Conservation (phyloP, 2,888 invertebrate genomes). For the Automeris io region DNA sequence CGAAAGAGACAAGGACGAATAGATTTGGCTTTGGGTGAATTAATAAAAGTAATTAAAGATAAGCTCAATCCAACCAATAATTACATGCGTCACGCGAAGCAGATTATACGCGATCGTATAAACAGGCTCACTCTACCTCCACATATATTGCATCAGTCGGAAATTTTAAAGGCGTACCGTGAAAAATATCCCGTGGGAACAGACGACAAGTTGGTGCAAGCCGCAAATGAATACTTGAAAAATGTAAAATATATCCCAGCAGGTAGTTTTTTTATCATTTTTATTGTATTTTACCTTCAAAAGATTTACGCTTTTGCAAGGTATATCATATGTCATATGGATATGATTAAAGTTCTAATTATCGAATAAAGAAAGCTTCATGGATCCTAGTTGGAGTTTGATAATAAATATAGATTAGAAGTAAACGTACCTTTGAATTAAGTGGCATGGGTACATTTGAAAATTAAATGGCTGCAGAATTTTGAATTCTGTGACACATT, state of each 20-base stretch:
- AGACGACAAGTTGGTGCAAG: constrained; percentile 38
- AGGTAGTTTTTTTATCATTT: constrained; percentile 15
- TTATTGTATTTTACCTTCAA: background rate
- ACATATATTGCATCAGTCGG: constrained; percentile 26
- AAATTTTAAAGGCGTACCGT: constrained; percentile 40
- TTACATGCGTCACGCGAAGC: constrained; percentile 26
- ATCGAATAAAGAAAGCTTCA: no score
- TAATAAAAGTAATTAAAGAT: background rate
- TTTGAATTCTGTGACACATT: no score
- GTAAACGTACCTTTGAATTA: background rate
- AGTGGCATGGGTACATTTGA: background rate
- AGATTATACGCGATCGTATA: constrained; percentile 47
- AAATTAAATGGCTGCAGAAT: background rate
- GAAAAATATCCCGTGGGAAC: constrained; percentile 31
- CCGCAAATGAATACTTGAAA: background rate
- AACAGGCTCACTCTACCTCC: constrained; percentile 41
- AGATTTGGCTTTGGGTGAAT: background rate
- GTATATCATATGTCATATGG: background rate
- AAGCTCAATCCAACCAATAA: background rate
- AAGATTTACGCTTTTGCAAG: background rate
- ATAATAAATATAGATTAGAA: background rate
- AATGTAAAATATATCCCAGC: constrained; percentile 5
- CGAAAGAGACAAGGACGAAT: background rate
- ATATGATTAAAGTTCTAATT: background rate
- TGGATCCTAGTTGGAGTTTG: background rate